These are phyloP conservation scores for Athalia rosae DNA, from an alignment of 2,888 invertebrate species.

Conservation along the genomic window DNA sequence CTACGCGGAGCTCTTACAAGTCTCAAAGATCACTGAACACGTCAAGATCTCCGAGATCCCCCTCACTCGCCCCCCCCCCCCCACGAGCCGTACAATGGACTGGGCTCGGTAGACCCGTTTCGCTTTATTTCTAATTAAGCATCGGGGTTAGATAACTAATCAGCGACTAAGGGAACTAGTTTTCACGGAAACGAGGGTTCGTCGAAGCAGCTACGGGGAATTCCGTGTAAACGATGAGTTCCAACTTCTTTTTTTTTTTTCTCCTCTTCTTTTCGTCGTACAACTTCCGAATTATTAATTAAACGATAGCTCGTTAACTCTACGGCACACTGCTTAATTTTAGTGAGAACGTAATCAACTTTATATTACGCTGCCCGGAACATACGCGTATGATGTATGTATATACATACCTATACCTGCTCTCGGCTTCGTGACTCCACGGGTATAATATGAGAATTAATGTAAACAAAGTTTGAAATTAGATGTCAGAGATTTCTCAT, in stretches of 20 bases:
- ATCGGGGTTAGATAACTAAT: not conserved
- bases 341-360: not conserved
- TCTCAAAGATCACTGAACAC: slow-evolving; percentile 44
- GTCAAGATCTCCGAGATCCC: slow-evolving; percentile 29
- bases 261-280: too few species aligned
- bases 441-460: slow-evolving; percentile 3
- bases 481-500: slow-evolving; percentile 26
- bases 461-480: slow-evolving; percentile 36
- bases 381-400: not conserved
- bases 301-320: slow-evolving; percentile 24
- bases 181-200: not conserved
- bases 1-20: slow-evolving; percentile 33
- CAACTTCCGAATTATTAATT: slow-evolving; percentile 17
- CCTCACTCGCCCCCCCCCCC: not conserved
- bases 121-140: slow-evolving; percentile 17
- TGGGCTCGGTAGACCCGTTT: not conserved
- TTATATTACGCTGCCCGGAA: not conserved
- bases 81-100: slow-evolving; percentile 16
- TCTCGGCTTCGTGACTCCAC: too few species aligned
- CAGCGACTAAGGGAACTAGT: not conserved
- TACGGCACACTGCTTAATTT: not conserved
- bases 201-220: too few species aligned
- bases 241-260: too few species aligned
- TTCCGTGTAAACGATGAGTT: not conserved
- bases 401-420: too few species aligned